Percentiles rank a stretch among this genome's conserved stretches.
Conservation (phyloP, 2,888 invertebrate species). For the Gari tellinella region DNA sequence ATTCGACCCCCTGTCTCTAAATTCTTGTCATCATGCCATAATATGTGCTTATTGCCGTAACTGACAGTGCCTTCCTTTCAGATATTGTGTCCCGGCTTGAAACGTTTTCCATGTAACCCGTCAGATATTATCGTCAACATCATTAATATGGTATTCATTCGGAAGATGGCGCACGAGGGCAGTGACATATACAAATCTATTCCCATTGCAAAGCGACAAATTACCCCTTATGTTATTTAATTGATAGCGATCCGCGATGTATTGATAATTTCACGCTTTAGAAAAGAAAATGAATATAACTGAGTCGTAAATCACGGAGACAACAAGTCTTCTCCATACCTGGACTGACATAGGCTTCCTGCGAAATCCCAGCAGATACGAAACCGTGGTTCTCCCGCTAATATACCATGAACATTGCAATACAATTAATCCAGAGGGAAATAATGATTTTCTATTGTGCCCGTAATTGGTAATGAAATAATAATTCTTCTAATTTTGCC, state of each 20-base stretch:
- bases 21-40: too few species aligned
- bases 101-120: too few species aligned
- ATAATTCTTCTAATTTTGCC: slow-evolving; percentile 39
- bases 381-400: slow-evolving; percentile 35
- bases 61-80: background rate
- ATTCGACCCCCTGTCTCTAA: too few species aligned
- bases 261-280: slow-evolving; percentile 48
- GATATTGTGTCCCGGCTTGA: too few species aligned
- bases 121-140: too few species aligned
- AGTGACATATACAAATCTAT: too few species aligned
- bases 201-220: too few species aligned
- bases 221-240: slow-evolving; percentile 10
- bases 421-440: slow-evolving; percentile 13
- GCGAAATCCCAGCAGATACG: slow-evolving; percentile 15
- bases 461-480: slow-evolving; percentile 32
- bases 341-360: slow-evolving; percentile 18
- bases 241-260: slow-evolving; percentile 32
- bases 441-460: slow-evolving; percentile 25
- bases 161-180: too few species aligned
- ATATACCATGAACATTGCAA: slow-evolving; percentile 30
- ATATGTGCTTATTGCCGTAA: too few species aligned
- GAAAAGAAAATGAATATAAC: slow-evolving; percentile 38
- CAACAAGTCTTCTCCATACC: slow-evolving; percentile 3
- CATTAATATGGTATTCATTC: too few species aligned
- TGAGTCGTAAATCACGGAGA: slow-evolving; percentile 38